A percentile compares a stretch with the other conserved stretches of the same genome.
phyloP scores from a whole-genome alignment of 2,113 vertebrate genomes.

The Martes martes region DNA sequence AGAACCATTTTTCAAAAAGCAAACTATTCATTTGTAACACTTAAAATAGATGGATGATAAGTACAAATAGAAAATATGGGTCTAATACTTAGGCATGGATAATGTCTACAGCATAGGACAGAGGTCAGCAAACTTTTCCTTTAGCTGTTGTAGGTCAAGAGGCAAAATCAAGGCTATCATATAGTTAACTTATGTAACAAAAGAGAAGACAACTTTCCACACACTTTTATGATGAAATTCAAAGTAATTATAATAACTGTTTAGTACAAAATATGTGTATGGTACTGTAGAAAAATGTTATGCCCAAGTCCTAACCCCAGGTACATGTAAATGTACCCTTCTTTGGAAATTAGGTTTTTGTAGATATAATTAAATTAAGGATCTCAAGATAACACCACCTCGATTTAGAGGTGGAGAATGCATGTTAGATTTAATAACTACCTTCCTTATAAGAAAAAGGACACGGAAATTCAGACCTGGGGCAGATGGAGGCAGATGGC shows the following conservation, averaged over 20 bases:
- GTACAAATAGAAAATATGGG: neutral
- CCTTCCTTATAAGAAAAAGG: neutral
- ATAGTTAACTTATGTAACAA: neutral
- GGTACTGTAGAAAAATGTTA: neutral
- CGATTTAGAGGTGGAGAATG: neutral
- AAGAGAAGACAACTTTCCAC: neutral
- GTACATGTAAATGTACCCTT: neutral
- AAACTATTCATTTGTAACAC: neutral
- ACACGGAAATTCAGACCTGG: neutral
- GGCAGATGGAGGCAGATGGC: neutral
- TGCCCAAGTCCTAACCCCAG: neutral
- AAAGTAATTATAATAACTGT: neutral
- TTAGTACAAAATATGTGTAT: neutral
- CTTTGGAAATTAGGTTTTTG: neutral
- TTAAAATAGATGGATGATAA: neutral
- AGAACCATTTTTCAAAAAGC: neutral
- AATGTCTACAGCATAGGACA: neutral
- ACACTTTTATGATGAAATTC: neutral
- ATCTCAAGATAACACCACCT: neutral
- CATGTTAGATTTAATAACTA: neutral
- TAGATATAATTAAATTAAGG: neutral
- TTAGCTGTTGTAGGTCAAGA: neutral
- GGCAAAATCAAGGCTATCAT: neutral
- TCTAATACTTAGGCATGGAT: neutral
- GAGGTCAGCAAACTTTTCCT: neutral